These are phyloP conservation scores for Gobio occitaniae DNA, from an alignment of 2,797 vertebrate genomes.

Conservation along the genomic window DNA sequence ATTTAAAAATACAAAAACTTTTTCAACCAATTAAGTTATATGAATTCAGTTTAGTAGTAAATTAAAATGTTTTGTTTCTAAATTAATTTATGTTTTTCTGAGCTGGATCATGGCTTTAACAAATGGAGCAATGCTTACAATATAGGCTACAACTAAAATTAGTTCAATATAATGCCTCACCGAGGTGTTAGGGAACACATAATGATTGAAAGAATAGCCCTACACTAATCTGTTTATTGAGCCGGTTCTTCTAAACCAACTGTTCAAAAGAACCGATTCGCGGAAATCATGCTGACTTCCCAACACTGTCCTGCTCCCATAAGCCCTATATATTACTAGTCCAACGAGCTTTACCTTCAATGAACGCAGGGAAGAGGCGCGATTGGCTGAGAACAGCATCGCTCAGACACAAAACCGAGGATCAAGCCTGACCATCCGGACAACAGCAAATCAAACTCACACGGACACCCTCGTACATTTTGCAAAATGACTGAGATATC, in stretches of 20 bases:
- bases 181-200: neutral
- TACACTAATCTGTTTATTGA: neutral
- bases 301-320: slow-evolving; percentile 76
- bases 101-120: neutral
- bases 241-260: neutral
- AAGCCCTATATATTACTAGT: slow-evolving; percentile 77
- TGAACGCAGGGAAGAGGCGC: slow-evolving; percentile 74
- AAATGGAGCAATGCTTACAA: neutral
- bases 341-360: slow-evolving; percentile 77
- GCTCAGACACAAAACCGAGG: slow-evolving; percentile 65
- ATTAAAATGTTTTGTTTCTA: neutral
- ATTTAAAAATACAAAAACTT: neutral
- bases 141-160: neutral
- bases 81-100: neutral
- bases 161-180: neutral
- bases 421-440: slow-evolving; percentile 52
- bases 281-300: neutral
- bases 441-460: slow-evolving; percentile 46
- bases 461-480: slow-evolving; percentile 3
- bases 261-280: slow-evolving; percentile 11
- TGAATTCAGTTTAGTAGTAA: neutral
- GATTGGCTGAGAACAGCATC: slow-evolving; percentile 69
- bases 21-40: neutral
- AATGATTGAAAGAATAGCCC: neutral
- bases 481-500: slow-evolving; percentile 12